A percentile compares a stretch with the other conserved stretches of the same genome.
phyloP scores from a whole-genome alignment of 2,113 vertebrate species.

The Daphoenositta chrysoptera region DNA sequence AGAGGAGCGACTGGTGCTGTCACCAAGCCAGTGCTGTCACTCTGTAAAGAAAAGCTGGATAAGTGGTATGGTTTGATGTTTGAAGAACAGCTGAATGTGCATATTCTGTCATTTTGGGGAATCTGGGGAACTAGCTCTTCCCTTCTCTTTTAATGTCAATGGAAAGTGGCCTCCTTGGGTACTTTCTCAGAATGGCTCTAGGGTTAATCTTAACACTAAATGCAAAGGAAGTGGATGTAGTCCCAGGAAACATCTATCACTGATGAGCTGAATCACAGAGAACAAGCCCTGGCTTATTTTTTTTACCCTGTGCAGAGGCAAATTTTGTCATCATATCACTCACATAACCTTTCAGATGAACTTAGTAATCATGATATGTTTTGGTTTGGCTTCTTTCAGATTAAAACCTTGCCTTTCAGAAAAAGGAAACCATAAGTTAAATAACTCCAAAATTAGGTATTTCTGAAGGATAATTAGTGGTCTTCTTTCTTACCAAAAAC shows the following conservation, averaged over 20 bases:
- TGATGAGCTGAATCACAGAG: neutral
- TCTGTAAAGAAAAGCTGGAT: neutral
- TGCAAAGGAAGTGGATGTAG: neutral
- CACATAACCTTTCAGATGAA: conserved; percentile 48
- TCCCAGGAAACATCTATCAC: neutral
- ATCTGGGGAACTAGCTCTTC: neutral
- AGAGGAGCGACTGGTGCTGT: neutral
- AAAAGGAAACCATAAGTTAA: conserved; percentile 55
- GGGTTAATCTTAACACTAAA: neutral
- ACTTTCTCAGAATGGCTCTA: neutral
- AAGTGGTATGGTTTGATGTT: neutral
- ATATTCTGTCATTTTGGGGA: neutral
- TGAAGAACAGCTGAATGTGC: neutral
- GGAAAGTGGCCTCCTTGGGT: neutral
- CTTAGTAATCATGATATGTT: conserved; percentile 43
- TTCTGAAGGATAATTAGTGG: conserved; percentile 55
- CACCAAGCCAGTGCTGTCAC: neutral
- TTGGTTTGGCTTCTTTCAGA: conserved; percentile 49
- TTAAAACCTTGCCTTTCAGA: conserved; percentile 42
- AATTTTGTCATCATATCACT: conserved; percentile 19
- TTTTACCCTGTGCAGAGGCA: neutral
- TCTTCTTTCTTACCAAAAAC: conserved; percentile 26
- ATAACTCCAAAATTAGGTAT: conserved; percentile 52
- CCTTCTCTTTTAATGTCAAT: neutral
- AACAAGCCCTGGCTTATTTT: neutral